A percentile compares a stretch with the other conserved stretches of the same genome.
Conservation (phyloP, 2,888 invertebrate genomes). For the Epinotia brunnichana region DNA sequence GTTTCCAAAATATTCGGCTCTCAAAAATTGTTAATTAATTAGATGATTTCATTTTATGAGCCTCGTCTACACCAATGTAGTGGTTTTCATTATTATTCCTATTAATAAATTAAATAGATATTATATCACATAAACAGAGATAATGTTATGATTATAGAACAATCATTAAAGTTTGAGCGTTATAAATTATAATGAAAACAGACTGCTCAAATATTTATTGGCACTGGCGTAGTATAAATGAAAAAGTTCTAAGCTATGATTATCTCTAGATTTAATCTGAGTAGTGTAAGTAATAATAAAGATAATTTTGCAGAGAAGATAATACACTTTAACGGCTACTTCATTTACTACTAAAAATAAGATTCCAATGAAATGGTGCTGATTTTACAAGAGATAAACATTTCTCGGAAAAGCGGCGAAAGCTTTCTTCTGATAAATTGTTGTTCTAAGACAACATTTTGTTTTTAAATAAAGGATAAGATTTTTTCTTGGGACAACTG, state of each 20-base stretch:
- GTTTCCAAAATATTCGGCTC: too few species aligned
- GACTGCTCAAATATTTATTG: neutral
- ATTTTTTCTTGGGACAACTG: neutral
- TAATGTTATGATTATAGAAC: too few species aligned
- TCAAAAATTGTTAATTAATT: too few species aligned
- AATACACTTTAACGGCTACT: neutral
- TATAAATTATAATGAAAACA: neutral
- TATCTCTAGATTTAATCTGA: neutral
- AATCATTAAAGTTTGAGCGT: neutral
- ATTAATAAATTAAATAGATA: too few species aligned
- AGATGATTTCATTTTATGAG: too few species aligned
- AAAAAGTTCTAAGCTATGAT: neutral
- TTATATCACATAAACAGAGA: too few species aligned
- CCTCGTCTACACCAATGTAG: too few species aligned
- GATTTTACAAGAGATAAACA: slow-evolving; percentile 15
- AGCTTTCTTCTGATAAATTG: slow-evolving; percentile 13
- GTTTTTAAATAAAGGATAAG: slow-evolving; percentile 2
- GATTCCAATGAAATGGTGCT: slow-evolving; percentile 1
- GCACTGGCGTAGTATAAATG: neutral
- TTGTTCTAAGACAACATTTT: slow-evolving; percentile 16
- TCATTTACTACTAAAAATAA: slow-evolving; percentile 5
- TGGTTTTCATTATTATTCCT: too few species aligned
- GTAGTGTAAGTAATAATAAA: neutral
- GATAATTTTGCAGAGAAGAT: neutral
- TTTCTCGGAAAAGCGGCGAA: slow-evolving; percentile 10